Evolutionary conservation across 2,888 invertebrate genomes (phyloP).

Genomic region (Onchidella celtica): DNA sequence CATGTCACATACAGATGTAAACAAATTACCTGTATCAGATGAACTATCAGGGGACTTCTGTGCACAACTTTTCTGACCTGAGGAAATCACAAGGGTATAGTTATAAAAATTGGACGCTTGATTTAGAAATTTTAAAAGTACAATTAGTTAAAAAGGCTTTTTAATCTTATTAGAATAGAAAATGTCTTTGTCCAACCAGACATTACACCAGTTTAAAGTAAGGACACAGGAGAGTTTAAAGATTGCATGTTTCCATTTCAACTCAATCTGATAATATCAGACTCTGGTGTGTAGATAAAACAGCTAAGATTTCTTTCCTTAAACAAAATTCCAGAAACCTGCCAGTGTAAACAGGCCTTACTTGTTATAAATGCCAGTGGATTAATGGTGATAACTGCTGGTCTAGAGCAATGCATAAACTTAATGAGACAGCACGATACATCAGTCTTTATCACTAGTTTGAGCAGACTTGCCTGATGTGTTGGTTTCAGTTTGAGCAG

Average conservation of each 20-base stretch:
- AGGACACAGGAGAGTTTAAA: background rate
- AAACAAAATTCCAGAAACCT: too few relatives aligned
- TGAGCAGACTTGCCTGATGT: too few relatives aligned
- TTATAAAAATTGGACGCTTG: background rate
- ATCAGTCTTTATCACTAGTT: too few relatives aligned
- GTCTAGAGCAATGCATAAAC: too few relatives aligned
- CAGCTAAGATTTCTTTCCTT: too few relatives aligned
- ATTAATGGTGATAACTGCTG: too few relatives aligned
- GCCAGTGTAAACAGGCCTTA: too few relatives aligned
- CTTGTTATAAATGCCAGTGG: too few relatives aligned
- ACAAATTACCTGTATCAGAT: constrained; percentile 11
- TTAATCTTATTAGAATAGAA: background rate
- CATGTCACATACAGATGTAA: background rate
- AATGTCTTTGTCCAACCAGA: background rate
- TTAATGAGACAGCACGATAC: too few relatives aligned
- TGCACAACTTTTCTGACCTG: background rate
- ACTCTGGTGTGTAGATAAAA: too few relatives aligned
- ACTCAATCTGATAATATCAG: too few relatives aligned
- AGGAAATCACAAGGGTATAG: background rate
- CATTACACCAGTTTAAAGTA: background rate
- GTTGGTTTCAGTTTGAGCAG: too few relatives aligned
- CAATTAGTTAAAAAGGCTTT: background rate
- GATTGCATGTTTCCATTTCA: background rate
- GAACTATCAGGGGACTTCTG: background rate
- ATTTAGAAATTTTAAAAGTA: background rate